These are phyloP conservation scores for Xiphorhynchus elegans DNA, from an alignment of 2,113 vertebrate species.

Conservation along the genomic window DNA sequence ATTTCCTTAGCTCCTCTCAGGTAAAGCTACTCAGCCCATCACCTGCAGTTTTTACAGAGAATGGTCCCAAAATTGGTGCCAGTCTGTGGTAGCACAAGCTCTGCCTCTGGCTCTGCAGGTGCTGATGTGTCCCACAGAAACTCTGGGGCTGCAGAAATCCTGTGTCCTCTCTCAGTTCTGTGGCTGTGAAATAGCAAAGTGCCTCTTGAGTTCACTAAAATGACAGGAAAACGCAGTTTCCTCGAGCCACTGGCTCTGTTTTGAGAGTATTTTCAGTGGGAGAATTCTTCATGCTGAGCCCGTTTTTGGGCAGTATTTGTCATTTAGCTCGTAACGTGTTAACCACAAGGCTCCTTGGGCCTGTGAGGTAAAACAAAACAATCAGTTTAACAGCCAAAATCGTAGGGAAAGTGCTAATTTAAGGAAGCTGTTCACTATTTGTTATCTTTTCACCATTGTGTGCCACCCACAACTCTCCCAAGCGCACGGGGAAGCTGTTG, in stretches of 20 bases:
- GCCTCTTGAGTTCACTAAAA: neutral
- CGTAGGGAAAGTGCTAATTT: neutral
- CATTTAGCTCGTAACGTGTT: neutral
- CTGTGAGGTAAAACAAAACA: constrained; percentile 36
- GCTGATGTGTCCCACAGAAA: neutral
- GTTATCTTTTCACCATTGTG: constrained; percentile 16
- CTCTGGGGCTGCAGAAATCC: neutral
- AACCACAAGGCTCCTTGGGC: constrained; percentile 22
- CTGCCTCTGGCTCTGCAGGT: neutral
- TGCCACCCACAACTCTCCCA: neutral
- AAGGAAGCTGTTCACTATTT: constrained; percentile 46
- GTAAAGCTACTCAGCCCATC: neutral
- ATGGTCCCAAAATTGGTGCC: neutral
- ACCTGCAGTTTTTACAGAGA: neutral
- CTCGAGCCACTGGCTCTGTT: neutral
- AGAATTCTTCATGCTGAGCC: constrained; percentile 31
- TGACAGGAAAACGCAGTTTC: neutral
- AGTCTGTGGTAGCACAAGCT: neutral
- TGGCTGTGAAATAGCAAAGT: neutral
- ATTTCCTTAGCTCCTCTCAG: neutral
- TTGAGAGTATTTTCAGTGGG: neutral
- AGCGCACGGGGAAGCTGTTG: constrained; percentile 23
- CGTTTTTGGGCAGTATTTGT: neutral
- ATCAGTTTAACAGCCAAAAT: constrained; percentile 1
- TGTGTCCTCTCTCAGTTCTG: neutral